Evolutionary conservation across 1,140 invertebrate genomes (phyloP), one percentile per base, ranked within the genome.

Genomic region (Aradophagus sp.): DNA sequence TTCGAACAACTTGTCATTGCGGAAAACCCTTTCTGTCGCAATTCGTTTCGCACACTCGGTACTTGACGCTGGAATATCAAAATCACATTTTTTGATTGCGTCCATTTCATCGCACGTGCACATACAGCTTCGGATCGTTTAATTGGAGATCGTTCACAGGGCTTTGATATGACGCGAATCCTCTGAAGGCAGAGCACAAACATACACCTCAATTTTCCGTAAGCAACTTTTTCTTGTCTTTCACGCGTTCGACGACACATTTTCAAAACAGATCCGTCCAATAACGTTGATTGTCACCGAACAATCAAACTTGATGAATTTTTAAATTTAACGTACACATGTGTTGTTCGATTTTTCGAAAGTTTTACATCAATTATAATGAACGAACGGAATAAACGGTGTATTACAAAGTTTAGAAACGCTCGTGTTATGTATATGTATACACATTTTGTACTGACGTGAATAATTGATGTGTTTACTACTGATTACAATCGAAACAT

Each of bases 131-230:
- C 45, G 48, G 41, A 42, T 69, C 8, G 4, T 42, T 53, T 16
- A 35, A 42, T 47, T 59, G 48, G 65, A 68, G 65, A 69, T 69
- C 56, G 65, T 61, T 68, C 41, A 55, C 50, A 62, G 50, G 50
- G 48, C 53, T 36, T 26, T 58, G 32, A 23, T 36, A 42, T 12
- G 31, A 48, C 48, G 23, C 27, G 29, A 47, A 58, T 58, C 65
- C 55, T 56, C 42, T 42, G 48, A 61, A 61, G 48, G 35, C 48
- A 44, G 31, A n/a, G n/a, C n/a, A n/a, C n/a, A n/a, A n/a, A n/a
- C n/a, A n/a, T n/a, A n/a, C 20, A 23, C 20, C 8, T 23, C 20
- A 23, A 5, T 23, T 23, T 23, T 23, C 20, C 47, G 38, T 36
- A 39, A 47, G 38, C 34, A 42, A 34, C 31, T 50, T 27, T 15